A percentile compares a stretch with the other conserved stretches of the same genome.
Evolutionary conservation across 92 coral and sea anemone genomes (phyloP).

Genomic region (Paragorgia papillata): DNA sequence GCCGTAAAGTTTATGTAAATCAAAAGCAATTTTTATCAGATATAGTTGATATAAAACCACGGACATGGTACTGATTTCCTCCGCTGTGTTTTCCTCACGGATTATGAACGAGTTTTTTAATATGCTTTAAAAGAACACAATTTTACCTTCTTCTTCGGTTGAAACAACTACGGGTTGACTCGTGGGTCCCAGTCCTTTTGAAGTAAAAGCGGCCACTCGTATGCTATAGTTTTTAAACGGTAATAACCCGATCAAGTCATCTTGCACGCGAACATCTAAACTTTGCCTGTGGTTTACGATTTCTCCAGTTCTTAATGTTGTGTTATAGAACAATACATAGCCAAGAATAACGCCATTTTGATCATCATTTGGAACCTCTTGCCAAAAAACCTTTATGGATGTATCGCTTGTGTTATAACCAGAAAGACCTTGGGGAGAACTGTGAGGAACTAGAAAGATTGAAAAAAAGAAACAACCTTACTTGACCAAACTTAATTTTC

Average conservation of each 20-base stretch:
- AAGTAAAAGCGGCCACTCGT: constrained; percentile 48
- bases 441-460: constrained; percentile 6
- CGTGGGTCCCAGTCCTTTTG: constrained; percentile 57
- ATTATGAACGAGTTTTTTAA: no score
- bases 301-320: constrained; percentile 11
- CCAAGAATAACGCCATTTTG: constrained; percentile 57
- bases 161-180: constrained; percentile 3
- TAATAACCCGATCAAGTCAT: neutral
- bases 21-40: no score
- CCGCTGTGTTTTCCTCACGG: no score
- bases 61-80: no score
- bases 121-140: no score
- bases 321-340: constrained; percentile 40
- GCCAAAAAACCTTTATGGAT: constrained; percentile 62
- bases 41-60: no score
- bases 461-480: neutral
- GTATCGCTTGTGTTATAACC: constrained; percentile 77
- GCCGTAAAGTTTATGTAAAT: no score
- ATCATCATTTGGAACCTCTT: constrained; percentile 44
- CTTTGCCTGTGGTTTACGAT: neutral
- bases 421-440: neutral
- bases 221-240: constrained; percentile 67
- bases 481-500: no score
- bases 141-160: constrained; percentile 60
- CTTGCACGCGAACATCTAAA: neutral